phyloP scores from a whole-genome alignment of 2,888 invertebrate genomes.

The Smittia sp. region DNA sequence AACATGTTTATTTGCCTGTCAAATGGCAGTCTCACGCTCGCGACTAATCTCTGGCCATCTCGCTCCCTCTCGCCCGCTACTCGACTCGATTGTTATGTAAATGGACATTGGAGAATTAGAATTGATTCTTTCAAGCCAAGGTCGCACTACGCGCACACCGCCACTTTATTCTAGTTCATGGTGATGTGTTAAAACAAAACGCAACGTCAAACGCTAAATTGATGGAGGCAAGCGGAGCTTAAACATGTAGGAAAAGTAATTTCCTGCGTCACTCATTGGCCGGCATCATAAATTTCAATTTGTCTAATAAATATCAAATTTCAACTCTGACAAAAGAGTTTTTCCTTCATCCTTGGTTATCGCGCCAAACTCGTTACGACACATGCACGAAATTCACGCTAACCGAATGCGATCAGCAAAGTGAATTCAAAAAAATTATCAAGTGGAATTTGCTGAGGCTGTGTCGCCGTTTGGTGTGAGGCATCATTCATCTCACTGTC shows the following conservation, averaged over 20 bases:
- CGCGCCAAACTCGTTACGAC: neutral
- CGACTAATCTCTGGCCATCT: neutral
- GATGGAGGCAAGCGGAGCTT: neutral
- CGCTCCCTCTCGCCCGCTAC: neutral
- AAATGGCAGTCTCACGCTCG: neutral
- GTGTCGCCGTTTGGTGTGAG: neutral
- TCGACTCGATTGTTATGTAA: constrained; percentile 13
- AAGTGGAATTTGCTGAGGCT: neutral
- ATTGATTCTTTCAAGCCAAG: constrained; percentile 11
- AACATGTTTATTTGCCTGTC: neutral
- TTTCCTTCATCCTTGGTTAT: too few relatives aligned
- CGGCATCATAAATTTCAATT: constrained; percentile 41
- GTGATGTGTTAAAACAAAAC: constrained; percentile 3
- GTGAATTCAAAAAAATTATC: constrained; percentile 16
- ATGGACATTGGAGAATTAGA: neutral
- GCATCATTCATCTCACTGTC: neutral
- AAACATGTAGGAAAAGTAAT: constrained; percentile 31
- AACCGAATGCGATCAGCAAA: neutral
- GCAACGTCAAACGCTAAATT: constrained; percentile 19
- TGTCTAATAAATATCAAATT: constrained; percentile 39
- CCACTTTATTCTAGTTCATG: constrained; percentile 11
- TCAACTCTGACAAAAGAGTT: neutral
- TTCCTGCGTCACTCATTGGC: constrained; percentile 20
- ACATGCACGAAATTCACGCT: neutral
- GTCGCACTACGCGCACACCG: constrained; percentile 1